Evolutionary conservation across 2,888 invertebrate species (phyloP).

Genomic region (Allophyes oxyacanthae): DNA sequence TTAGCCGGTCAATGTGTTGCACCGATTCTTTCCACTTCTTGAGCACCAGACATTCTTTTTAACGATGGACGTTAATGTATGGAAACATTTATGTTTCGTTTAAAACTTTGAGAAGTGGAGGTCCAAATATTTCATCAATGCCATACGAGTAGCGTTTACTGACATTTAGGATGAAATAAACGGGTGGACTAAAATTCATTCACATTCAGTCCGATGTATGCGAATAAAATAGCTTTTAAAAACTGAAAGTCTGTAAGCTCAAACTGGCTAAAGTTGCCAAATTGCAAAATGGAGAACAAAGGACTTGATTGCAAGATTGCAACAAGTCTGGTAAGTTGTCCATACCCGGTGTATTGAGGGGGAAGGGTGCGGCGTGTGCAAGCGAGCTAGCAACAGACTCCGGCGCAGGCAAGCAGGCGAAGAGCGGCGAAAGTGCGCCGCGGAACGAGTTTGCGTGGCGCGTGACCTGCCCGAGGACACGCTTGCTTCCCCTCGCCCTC

Average conservation of each 20-base stretch:
- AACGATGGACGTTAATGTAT: slow-evolving; percentile 45
- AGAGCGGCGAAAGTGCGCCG: slow-evolving; percentile 85
- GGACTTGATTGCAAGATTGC: slow-evolving; percentile 48
- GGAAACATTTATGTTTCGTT: slow-evolving; percentile 33
- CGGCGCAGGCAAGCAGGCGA: slow-evolving; percentile 78
- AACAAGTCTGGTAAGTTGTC: slow-evolving; percentile 55
- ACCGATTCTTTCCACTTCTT: slow-evolving; percentile 72
- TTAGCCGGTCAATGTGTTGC: slow-evolving; percentile 80
- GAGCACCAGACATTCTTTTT: slow-evolving; percentile 60
- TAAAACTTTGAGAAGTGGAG: slow-evolving; percentile 12
- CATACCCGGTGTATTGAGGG: slow-evolving; percentile 58
- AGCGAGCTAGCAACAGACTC: slow-evolving; percentile 76
- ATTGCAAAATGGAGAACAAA: slow-evolving; percentile 49
- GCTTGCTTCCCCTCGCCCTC: slow-evolving; percentile 68
- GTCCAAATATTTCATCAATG: not conserved
- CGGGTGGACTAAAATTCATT: not conserved
- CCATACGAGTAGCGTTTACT: not conserved
- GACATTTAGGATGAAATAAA: not conserved
- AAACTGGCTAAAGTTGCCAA: slow-evolving; percentile 13
- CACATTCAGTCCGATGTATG: not conserved
- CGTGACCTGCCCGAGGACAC: slow-evolving; percentile 88
- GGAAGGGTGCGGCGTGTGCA: slow-evolving; percentile 66
- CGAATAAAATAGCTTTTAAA: slow-evolving; percentile 12
- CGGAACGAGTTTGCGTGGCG: slow-evolving; percentile 84
- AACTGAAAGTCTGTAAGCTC: slow-evolving; percentile 7